Base-by-base conservation (phyloP, 2,113 vertebrate genomes). In the Halcyon malimbica region DNA sequence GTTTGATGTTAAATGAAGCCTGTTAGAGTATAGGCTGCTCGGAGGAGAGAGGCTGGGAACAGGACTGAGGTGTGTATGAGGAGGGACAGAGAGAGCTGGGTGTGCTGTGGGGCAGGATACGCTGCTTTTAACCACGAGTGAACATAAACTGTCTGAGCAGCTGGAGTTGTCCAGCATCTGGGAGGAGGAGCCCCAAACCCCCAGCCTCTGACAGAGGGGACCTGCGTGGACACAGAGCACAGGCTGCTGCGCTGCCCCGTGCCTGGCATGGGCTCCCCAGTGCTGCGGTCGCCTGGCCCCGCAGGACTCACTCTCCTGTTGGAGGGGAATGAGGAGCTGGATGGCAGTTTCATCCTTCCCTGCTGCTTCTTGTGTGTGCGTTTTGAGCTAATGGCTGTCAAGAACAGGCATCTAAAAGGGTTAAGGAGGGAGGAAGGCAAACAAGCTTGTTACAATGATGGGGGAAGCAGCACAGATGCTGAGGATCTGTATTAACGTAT, bases 171-270 rank as follows among this genome's bases (percentile, higher is more conserved):
- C 37, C 62, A 57, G 63, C 73, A 67, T n/a, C 26, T 89, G 60
- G 23, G n/a, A 60, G 25, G 51, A 41, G 44, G 64, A 21, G 41
- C 35, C 78, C 16, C 51, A 69, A 50, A 89, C 73, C 20, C 4
- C 2, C 33, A 23, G 11, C 4, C 7, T 69, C 3, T 68, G 42
- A 6, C 2, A 1, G 26, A 51, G 44, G 48, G 21, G 31, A 2
- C 21, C 12, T 1, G 1, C 48, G 5, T 0, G 0, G 39, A 17
- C 54, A 5, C 11, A 7, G 18, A 26, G 67, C 25, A 5, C 23
- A 6, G 50, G 62, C 74, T 60, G 62, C 35, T 42, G 31, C 31
- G 7, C 26, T 65, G 33, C 21, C 16, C 26, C 35, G 20, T 0
- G 1, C 18, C 2, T 1, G 10, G 20, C 11, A 29, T 59, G 73